phyloP scores from a whole-genome alignment of 2,888 invertebrate genomes.

The Chloromyia formosa region DNA sequence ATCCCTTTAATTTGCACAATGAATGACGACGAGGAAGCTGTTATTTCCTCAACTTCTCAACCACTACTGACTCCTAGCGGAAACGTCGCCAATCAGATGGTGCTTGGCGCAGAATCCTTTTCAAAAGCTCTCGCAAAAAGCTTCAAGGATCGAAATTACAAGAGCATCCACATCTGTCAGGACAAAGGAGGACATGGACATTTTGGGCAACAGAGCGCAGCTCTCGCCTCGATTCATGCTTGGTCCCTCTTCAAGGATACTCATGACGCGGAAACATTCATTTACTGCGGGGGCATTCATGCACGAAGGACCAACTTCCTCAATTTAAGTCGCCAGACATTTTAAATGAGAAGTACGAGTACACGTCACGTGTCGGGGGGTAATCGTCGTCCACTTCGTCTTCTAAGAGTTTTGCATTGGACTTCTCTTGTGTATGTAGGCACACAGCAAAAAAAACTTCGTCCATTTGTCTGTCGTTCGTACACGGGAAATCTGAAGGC shows the following conservation, averaged over 20 bases:
- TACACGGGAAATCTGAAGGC: not conserved
- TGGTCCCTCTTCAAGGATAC: not conserved
- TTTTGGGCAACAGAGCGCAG: not conserved
- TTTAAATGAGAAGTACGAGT: not conserved
- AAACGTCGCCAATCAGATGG: not conserved
- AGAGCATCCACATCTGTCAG: too few relatives aligned
- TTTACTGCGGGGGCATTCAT: not conserved
- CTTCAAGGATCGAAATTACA: not conserved
- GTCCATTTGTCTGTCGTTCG: not conserved
- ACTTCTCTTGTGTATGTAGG: too few relatives aligned
- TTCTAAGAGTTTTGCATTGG: too few relatives aligned
- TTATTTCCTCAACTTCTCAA: not conserved
- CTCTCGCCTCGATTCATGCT: not conserved
- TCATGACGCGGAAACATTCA: not conserved
- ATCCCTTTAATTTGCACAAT: not conserved
- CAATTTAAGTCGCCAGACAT: not conserved
- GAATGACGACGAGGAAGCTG: too few relatives aligned
- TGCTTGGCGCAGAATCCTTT: slow-evolving; percentile 3
- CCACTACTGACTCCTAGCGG: not conserved
- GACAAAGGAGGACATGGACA: not conserved
- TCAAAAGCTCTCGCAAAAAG: not conserved
- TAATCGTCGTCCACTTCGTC: too few relatives aligned
- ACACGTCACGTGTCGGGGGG: not conserved
- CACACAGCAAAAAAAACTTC: too few relatives aligned
- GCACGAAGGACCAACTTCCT: not conserved